Conservation (phyloP, 2,797 vertebrate genomes). For the Ara ararauna region DNA sequence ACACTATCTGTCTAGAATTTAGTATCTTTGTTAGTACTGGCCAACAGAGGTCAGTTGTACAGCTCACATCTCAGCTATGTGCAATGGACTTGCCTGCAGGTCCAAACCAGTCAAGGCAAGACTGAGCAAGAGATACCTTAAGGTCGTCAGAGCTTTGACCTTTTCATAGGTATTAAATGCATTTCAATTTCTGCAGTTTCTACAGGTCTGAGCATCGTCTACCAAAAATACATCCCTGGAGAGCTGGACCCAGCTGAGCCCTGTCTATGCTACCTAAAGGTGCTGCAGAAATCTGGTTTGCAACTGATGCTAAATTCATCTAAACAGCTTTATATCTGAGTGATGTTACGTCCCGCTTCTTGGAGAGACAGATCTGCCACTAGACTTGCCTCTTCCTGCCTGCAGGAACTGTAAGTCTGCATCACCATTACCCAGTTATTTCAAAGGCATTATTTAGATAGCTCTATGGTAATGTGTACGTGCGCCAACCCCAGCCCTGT, state of each 20-base stretch:
- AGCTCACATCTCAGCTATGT: not conserved
- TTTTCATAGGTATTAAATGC: not conserved
- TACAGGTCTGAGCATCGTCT: not conserved
- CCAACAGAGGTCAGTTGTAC: not conserved
- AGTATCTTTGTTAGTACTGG: not conserved
- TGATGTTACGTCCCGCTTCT: not conserved
- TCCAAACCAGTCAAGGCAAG: not conserved
- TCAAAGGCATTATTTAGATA: constrained; percentile 38
- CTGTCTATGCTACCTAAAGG: not conserved
- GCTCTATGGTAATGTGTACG: not conserved
- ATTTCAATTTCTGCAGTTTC: not conserved
- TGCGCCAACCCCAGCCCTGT: not conserved
- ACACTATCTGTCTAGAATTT: not conserved
- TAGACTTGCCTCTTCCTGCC: constrained; percentile 41
- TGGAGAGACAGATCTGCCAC: constrained; percentile 13
- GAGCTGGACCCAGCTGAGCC: not conserved
- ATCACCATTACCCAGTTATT: constrained; percentile 28
- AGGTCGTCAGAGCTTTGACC: not conserved
- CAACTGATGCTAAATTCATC: constrained; percentile 18
- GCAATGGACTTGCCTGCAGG: not conserved
- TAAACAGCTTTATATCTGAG: constrained; percentile 21
- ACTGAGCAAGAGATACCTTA: not conserved
- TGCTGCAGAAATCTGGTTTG: not conserved
- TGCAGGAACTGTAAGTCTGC: constrained; percentile 3
- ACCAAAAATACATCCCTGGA: not conserved